Conservation (phyloP, 1,140 invertebrate species). For the Ladona fulva region DNA sequence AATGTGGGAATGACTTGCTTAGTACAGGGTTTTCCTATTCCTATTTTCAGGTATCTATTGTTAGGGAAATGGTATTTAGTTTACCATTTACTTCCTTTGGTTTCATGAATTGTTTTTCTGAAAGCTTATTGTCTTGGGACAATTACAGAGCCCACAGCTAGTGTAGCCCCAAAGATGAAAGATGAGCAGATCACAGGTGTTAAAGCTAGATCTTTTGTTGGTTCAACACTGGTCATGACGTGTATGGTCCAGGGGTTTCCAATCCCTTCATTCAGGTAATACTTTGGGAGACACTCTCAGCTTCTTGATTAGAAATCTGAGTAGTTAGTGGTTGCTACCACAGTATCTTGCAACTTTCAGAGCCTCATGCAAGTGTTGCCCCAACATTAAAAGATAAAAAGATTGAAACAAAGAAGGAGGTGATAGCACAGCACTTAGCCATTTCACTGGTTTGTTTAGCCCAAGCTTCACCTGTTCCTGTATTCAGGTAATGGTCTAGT, state of each 20-base stretch:
- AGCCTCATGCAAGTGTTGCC: slow-evolving; percentile 20
- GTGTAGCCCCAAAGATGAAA: slow-evolving; percentile 21
- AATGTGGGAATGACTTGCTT: slow-evolving; percentile 29
- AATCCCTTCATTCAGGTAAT: slow-evolving; percentile 14
- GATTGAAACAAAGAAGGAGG: slow-evolving; percentile 17
- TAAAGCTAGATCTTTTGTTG: neutral
- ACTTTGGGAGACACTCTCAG: too few relatives aligned
- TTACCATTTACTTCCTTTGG: neutral
- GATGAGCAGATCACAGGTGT: neutral
- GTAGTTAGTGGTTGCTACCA: too few relatives aligned
- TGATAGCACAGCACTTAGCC: neutral
- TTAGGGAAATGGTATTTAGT: too few relatives aligned
- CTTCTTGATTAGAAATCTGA: too few relatives aligned
- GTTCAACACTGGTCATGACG: neutral
- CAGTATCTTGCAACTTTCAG: slow-evolving; percentile 14
- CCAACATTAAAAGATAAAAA: slow-evolving; percentile 17
- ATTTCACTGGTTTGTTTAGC: slow-evolving; percentile 43
- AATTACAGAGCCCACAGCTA: slow-evolving; percentile 25
- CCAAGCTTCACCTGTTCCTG: slow-evolving; percentile 48
- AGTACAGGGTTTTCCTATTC: slow-evolving; percentile 31
- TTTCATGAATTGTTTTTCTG: neutral
- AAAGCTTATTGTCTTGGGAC: too few relatives aligned
- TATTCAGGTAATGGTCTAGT: slow-evolving; percentile 25
- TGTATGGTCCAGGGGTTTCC: slow-evolving; percentile 32
- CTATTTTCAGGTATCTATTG: slow-evolving; percentile 40